Base-by-base conservation (phyloP, 1,140 invertebrate genomes). In the Pseudachorutes palmiensis region DNA sequence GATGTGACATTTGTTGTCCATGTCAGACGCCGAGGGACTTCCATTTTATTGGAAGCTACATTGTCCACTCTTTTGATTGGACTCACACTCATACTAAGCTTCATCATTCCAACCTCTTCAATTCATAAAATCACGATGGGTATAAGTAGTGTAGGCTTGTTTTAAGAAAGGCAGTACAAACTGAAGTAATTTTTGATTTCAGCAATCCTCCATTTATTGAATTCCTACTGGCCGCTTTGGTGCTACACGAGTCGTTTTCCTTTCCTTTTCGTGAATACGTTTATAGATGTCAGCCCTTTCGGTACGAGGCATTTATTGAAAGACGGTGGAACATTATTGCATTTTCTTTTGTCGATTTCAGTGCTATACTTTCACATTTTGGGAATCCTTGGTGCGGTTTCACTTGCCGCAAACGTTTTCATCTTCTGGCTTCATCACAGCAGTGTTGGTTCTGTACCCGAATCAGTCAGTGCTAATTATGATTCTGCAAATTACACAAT, bases 61-160 rank as follows among this genome's bases (percentile, higher is more conserved):
- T 81, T 86, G 66, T 85, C 86, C 12, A 86, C 84, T 76, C 80
- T 87, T 33, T 81, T 87, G 77, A 81, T 87, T 63, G 84, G 84
- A 33, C 82, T 82, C n/a, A 82, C 87, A 79, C 85, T 85, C 36
- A 77, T 87, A 66, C 76, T 87, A 63, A 84, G 84, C 48, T 88
- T 88, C 76, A 82, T 83, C 58, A 76, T 87, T 66, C 85, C 86
- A 48, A 81, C 84, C 31, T 83, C 85, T 48, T 85, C 84, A 49
- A 85, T 85, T 49, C 86, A 87, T 75, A 87, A 87, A 78, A 80
- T 87, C 22, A 86, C 85, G 30, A 77, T 87, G 70, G 85, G 85
- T 63, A 63, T 41, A 9, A n/a, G n/a, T n/a, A n/a, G n/a, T n/a
- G n/a, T n/a, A n/a, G n/a, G n/a, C n/a, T n/a, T n/a, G n/a, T n/a